A percentile compares a stretch with the other conserved stretches of the same genome.
Conservation (phyloP, 2,888 invertebrate species). For the Ophion ventricosus region DNA sequence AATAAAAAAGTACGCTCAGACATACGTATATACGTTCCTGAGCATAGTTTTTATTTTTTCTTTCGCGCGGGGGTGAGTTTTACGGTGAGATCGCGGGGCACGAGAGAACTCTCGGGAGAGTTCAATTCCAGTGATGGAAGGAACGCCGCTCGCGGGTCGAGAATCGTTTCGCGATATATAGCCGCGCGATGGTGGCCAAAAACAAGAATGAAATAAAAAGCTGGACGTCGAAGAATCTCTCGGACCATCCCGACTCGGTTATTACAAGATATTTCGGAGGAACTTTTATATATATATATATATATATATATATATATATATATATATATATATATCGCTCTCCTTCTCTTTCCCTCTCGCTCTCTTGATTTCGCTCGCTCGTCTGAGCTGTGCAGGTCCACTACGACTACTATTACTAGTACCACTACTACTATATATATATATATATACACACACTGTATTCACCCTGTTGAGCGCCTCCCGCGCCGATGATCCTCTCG, state of each 20-base stretch:
- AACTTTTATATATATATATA: background rate
- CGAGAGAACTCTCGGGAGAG: slow-evolving; percentile 50
- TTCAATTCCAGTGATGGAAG: slow-evolving; percentile 64
- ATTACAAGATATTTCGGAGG: slow-evolving; percentile 75
- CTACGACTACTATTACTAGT: no score
- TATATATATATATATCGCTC: background rate
- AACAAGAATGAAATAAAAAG: slow-evolving; percentile 59
- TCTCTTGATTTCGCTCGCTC: slow-evolving; percentile 3
- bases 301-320: no score
- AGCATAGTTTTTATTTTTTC: background rate
- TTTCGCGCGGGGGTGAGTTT: slow-evolving; percentile 31
- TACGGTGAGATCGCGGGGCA: background rate
- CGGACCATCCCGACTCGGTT: slow-evolving; percentile 59
- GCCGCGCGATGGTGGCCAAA: slow-evolving; percentile 38
- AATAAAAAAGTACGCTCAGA: background rate
- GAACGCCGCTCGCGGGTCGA: slow-evolving; percentile 10
- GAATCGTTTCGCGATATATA: slow-evolving; percentile 24
- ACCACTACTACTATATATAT: slow-evolving; percentile 22
- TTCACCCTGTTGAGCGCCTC: slow-evolving; percentile 46
- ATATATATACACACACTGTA: slow-evolving; percentile 11
- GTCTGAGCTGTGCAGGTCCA: slow-evolving; percentile 31
- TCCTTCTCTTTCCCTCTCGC: slow-evolving; percentile 20
- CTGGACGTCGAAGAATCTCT: slow-evolving; percentile 11
- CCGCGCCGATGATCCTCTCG: slow-evolving; percentile 51
- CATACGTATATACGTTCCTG: background rate